These are phyloP conservation scores for Tarsius wallacei DNA, from an alignment of 2,797 vertebrate species.

Conservation along the genomic window DNA sequence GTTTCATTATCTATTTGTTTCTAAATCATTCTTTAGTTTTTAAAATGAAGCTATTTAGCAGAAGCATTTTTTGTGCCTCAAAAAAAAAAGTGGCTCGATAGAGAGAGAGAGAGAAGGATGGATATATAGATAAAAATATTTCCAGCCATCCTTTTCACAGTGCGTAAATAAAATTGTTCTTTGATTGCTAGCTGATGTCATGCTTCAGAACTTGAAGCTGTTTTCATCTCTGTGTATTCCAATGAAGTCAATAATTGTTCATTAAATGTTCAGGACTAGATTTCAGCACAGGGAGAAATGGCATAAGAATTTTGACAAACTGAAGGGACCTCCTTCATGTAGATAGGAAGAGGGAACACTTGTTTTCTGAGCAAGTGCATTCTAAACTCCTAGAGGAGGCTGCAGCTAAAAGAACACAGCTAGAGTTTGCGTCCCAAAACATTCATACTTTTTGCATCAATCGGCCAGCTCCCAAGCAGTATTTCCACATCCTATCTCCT, in stretches of 20 bases:
- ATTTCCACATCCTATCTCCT: not conserved
- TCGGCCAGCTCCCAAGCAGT: not conserved
- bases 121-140: not conserved
- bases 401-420: not conserved
- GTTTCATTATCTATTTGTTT: not conserved
- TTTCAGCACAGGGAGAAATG: not conserved
- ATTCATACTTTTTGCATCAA: not conserved
- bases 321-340: not conserved
- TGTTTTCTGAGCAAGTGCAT: not conserved
- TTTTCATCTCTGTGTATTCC: not conserved
- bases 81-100: not conserved
- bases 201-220: not conserved
- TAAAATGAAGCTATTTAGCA: not conserved
- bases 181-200: conserved; percentile 4
- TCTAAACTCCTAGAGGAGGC: not conserved
- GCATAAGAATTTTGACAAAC: conserved; percentile 42
- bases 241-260: conserved; percentile 17
- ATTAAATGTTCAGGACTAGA: not conserved
- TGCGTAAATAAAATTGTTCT: conserved; percentile 34
- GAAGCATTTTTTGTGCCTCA: not conserved
- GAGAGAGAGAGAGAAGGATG: not conserved
- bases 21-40: not conserved
- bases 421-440: not conserved
- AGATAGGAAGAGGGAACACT: not conserved
- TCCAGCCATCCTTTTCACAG: not conserved